Conservation (phyloP, 2,113 vertebrate genomes). For the Taxidea taxus region DNA sequence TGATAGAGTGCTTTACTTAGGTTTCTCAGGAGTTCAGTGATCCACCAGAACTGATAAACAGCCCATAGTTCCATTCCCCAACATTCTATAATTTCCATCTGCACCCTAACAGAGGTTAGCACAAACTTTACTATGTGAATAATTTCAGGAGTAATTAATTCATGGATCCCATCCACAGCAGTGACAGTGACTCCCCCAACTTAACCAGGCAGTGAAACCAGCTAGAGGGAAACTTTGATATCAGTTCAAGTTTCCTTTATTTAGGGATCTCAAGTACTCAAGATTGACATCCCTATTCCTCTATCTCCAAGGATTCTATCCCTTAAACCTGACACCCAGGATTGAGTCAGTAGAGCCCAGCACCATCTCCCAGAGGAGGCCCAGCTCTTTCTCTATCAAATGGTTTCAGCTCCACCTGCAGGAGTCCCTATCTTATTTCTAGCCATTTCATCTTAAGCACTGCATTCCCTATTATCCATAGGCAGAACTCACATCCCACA, state of each 20-base stretch:
- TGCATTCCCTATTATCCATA: neutral
- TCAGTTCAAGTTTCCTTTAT: constrained; percentile 7
- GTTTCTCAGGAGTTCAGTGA: constrained; percentile 12
- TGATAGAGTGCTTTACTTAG: neutral
- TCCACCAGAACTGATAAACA: neutral
- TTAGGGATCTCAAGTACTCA: neutral
- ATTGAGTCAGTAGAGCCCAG: neutral
- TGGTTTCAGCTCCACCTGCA: neutral
- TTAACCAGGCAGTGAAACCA: constrained; percentile 1
- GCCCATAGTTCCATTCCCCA: neutral
- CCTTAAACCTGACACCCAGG: neutral
- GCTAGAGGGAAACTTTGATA: neutral
- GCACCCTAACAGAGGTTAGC: neutral
- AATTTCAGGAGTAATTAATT: constrained; percentile 7
- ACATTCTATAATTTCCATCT: neutral
- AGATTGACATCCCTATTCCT: neutral
- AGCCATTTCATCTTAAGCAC: neutral
- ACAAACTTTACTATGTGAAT: constrained; percentile 7
- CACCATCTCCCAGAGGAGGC: neutral
- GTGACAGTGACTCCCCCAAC: neutral
- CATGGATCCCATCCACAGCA: neutral
- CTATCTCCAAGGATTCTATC: neutral
- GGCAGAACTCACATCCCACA: neutral
- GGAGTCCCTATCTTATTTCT: neutral
- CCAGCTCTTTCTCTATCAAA: neutral